Conservation (phyloP, 2,888 invertebrate genomes). For the Deroplatys truncata region DNA sequence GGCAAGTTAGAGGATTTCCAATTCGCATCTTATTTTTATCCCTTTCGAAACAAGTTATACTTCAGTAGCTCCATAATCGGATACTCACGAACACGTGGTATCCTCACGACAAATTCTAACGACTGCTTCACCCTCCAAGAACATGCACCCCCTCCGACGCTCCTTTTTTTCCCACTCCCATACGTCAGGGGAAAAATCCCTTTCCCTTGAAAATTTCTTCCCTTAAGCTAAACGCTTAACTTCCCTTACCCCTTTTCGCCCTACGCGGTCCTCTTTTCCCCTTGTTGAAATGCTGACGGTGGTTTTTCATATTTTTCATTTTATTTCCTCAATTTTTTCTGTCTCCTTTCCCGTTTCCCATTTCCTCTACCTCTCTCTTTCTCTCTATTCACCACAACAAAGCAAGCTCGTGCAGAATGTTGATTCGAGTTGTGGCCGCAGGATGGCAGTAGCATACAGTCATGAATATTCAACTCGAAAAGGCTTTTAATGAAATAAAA, state of each 20-base stretch:
- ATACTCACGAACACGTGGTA: not conserved
- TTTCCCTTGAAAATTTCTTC: slow-evolving; percentile 6
- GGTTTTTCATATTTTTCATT: slow-evolving; percentile 26
- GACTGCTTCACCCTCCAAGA: not conserved
- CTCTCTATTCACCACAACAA: slow-evolving; percentile 7
- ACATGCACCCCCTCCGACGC: not conserved
- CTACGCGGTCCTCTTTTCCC: not conserved
- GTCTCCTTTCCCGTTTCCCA: not conserved
- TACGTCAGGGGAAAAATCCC: not conserved
- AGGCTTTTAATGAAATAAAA: slow-evolving; percentile 22
- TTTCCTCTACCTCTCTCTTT: not conserved
- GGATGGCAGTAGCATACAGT: slow-evolving; percentile 19
- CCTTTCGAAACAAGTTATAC: not conserved
- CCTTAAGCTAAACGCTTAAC: slow-evolving; percentile 15
- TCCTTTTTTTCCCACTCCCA: not conserved
- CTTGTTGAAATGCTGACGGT: slow-evolving; percentile 22
- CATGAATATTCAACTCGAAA: slow-evolving; percentile 24
- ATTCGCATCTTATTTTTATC: not conserved
- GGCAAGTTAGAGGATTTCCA: not conserved
- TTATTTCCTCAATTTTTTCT: slow-evolving; percentile 13
- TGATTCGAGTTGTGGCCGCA: slow-evolving; percentile 21
- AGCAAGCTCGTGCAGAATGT: slow-evolving; percentile 23
- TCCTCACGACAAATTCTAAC: not conserved
- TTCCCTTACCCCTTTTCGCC: slow-evolving; percentile 4
- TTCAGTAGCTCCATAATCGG: not conserved